phyloP scores from a whole-genome alignment of 2,113 vertebrate species.

The Dunckerocampus dactyliophorus region DNA sequence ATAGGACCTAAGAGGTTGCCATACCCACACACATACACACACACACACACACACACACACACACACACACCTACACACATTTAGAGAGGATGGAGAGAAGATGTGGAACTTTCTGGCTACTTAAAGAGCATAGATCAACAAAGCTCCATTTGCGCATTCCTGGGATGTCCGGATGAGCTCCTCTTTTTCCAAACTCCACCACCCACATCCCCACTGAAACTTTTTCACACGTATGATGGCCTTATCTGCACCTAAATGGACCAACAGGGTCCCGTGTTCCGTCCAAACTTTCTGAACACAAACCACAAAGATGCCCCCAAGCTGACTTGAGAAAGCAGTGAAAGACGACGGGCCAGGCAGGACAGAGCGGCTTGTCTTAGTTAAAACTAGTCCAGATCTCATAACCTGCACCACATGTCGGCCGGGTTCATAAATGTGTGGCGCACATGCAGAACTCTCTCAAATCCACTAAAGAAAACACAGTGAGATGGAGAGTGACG shows the following conservation, averaged over 20 bases:
- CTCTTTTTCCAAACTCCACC: too few species aligned
- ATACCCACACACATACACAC: conserved; percentile 35
- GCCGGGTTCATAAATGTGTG: neutral
- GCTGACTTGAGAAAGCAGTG: neutral
- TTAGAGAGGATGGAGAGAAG: neutral
- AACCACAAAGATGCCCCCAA: neutral
- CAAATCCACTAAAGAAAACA: conserved; percentile 1
- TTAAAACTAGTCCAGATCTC: neutral
- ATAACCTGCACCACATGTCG: neutral
- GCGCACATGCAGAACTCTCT: neutral
- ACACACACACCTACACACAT: conserved; percentile 31
- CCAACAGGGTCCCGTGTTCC: too few species aligned
- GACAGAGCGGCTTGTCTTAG: too few species aligned
- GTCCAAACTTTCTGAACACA: neutral
- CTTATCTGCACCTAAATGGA: too few species aligned
- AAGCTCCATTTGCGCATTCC: too few species aligned
- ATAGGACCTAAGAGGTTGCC: conserved; percentile 48
- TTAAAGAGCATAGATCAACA: too few species aligned
- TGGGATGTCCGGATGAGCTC: too few species aligned
- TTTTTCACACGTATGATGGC: too few species aligned
- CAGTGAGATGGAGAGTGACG: neutral
- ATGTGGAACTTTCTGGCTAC: too few species aligned
- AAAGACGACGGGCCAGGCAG: neutral
- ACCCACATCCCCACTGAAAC: too few species aligned
- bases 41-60: conserved; percentile 56